phyloP scores from a whole-genome alignment of 2,113 vertebrate genomes.

The Phrynocephalus versicolor region DNA sequence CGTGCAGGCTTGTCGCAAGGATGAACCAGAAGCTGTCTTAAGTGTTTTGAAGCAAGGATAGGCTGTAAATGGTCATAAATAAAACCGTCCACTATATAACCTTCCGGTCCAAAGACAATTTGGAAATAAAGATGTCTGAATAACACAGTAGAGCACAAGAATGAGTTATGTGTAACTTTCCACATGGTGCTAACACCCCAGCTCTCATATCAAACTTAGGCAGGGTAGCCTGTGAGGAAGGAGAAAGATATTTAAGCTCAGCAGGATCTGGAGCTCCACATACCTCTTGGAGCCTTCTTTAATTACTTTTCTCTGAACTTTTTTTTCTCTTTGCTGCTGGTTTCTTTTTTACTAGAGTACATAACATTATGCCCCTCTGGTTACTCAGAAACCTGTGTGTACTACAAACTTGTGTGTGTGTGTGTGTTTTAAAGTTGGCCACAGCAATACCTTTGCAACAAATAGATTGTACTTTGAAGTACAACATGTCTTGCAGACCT shows the following conservation, averaged over 20 bases:
- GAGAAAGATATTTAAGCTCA: neutral
- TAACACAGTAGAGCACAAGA: neutral
- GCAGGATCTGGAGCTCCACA: neutral
- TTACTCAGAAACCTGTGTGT: too few relatives aligned
- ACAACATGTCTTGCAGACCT: neutral
- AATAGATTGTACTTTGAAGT: neutral
- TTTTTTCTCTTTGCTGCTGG: neutral
- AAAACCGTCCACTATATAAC: neutral
- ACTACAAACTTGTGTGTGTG: neutral
- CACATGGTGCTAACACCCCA: neutral
- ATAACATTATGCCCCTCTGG: neutral
- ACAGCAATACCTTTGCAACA: neutral
- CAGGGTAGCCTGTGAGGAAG: neutral
- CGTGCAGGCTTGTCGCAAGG: neutral
- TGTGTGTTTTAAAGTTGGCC: neutral
- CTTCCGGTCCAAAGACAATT: neutral
- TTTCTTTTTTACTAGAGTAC: neutral
- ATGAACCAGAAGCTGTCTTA: neutral
- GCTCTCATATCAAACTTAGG: neutral
- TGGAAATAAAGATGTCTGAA: neutral
- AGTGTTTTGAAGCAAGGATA: neutral
- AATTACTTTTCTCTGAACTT: neutral
- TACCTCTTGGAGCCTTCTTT: neutral
- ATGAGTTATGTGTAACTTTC: neutral
- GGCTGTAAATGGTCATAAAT: neutral